Evolutionary conservation across 2,888 invertebrate genomes (phyloP).

Genomic region (Ornithoptera alexandrae): DNA sequence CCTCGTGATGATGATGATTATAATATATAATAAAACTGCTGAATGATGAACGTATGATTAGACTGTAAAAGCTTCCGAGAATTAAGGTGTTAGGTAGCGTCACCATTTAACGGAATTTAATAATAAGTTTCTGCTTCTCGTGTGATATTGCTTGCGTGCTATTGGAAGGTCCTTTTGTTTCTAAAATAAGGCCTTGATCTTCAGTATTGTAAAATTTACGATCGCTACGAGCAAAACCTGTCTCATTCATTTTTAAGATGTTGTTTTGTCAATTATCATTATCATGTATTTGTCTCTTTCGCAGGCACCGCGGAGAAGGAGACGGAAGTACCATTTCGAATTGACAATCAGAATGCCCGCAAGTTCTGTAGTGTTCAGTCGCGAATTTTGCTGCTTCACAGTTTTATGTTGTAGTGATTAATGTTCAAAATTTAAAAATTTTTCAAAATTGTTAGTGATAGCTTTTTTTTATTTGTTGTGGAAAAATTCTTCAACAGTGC

Average conservation of each 20-base stretch:
- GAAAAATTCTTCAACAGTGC: conserved; percentile 41
- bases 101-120: too few species aligned
- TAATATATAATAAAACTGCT: background rate
- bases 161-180: conserved; percentile 10
- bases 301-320: conserved; percentile 53
- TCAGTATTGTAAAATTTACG: conserved; percentile 31
- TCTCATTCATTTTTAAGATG: conserved; percentile 42
- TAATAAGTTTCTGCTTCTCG: background rate
- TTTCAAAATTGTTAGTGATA: background rate
- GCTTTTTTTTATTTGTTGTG: conserved; percentile 29
- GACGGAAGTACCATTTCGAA: conserved; percentile 31
- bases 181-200: conserved; percentile 28
- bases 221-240: conserved; percentile 41
- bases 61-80: background rate
- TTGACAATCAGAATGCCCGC: conserved; percentile 41
- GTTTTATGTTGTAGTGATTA: conserved; percentile 24
- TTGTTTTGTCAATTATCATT: conserved; percentile 57
- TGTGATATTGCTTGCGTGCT: too few species aligned
- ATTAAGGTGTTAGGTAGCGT: background rate
- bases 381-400: conserved; percentile 38
- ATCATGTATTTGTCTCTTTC: conserved; percentile 54
- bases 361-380: conserved; percentile 39
- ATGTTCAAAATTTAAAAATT: background rate
- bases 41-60: background rate
- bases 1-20: too few species aligned